Evolutionary conservation across 2,113 vertebrate species (phyloP), one percentile per base, ranked within the genome.

Genomic region (Motacilla alba): DNA sequence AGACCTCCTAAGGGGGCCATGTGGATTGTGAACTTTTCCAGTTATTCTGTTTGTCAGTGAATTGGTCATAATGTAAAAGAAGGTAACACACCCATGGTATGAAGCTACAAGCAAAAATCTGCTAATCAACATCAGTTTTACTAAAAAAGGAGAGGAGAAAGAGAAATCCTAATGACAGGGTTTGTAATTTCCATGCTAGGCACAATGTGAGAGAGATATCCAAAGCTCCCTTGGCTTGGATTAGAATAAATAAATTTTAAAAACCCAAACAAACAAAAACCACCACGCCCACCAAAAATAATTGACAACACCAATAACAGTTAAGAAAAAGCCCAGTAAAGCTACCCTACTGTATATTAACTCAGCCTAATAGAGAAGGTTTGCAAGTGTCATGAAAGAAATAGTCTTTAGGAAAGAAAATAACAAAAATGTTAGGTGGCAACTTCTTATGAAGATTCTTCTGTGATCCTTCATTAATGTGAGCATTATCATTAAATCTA

Each of bases 211-310:
- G 20, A 78, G 27, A 74, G 26, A 49, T 10, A 24, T 23, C 2
- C 26, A 66, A 73, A 81, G 23, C 1, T 68, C 3, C 22, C 28
- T 33, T 20, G 15, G 6, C 5, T 27, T 87, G 26, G 19, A n/a
- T 50, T 50, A 6, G 6, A 70, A 87, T 35, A 73, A 70, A 46
- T 39, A 67, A 30, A 31, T 31, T 30, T 23, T 15, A 9, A 62
- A 49, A 58, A 74, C 3, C 3, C 7, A 37, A 31, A 12, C 7
- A 41, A 83, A 26, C 5, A n/a, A 62, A 58, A 56, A 23, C 1
- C 4, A 27, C 4, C 6, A 11, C 7, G 6, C 35, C 1, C 4
- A 50, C 23, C 3, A 62, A 62, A 53, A 47, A 11, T 0, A 62
- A 43, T 3, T 47, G 7, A 55, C 49, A 62, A 13, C 8, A 50